Percentiles rank a stretch among this genome's conserved stretches.
These are phyloP conservation scores for Cinara cedri DNA, from an alignment of 2,888 invertebrate genomes.

Conservation along the genomic window DNA sequence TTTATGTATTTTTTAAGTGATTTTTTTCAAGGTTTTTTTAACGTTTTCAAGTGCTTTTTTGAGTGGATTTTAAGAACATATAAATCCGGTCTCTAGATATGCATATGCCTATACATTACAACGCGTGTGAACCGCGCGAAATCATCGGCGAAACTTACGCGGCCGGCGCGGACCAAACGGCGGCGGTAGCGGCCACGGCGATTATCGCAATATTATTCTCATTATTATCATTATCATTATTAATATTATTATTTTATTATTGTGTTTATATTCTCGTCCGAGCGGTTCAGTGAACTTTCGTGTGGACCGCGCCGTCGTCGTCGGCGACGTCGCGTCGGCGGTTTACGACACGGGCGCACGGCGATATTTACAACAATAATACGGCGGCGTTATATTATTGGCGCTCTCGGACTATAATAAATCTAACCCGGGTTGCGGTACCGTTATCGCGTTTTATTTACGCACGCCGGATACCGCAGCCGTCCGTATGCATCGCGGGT, in stretches of 20 bases:
- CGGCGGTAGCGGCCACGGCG: neutral
- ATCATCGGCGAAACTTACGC: neutral
- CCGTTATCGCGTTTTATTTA: slow-evolving; percentile 10
- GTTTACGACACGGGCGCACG: slow-evolving; percentile 3
- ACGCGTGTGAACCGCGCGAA: too few relatives aligned
- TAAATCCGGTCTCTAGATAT: too few relatives aligned
- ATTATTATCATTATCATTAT: neutral
- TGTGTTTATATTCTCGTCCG: neutral
- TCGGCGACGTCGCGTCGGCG: neutral
- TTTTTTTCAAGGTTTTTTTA: too few relatives aligned
- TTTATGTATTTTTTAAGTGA: too few relatives aligned
- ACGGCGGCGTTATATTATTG: neutral
- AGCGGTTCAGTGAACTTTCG: slow-evolving; percentile 46
- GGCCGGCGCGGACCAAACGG: neutral
- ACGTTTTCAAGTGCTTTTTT: too few relatives aligned
- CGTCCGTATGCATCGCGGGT: neutral
- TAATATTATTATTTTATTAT: too few relatives aligned
- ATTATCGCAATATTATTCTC: neutral
- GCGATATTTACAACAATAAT: neutral
- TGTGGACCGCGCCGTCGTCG: too few relatives aligned
- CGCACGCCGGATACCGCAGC: neutral
- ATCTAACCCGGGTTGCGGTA: slow-evolving; percentile 21
- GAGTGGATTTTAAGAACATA: too few relatives aligned
- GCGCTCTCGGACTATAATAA: neutral
- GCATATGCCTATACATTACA: too few relatives aligned